phyloP scores from a whole-genome alignment of 1,140 invertebrate genomes.

The Heliconius eleuchia region DNA sequence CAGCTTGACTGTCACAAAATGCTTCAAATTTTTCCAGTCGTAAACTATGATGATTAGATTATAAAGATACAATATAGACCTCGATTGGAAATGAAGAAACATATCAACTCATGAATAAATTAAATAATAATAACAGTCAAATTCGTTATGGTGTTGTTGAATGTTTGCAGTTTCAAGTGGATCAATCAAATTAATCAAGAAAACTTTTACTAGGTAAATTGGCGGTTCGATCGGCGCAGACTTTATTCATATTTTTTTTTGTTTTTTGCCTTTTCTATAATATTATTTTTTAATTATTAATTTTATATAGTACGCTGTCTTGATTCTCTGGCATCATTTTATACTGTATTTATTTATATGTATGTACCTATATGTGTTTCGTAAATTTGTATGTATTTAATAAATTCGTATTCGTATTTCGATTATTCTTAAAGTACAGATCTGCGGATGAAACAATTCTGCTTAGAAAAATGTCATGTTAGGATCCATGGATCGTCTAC shows the following conservation, averaged over 20 bases:
- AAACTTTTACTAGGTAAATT: conserved; percentile 12
- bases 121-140: conserved; percentile 10
- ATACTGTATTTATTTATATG: no score
- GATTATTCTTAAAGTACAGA: no score
- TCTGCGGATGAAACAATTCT: no score
- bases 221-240: neutral
- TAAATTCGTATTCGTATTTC: no score
- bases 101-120: conserved; percentile 2
- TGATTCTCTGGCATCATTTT: no score
- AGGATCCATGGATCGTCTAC: no score
- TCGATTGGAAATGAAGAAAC: neutral
- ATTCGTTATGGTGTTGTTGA: conserved; percentile 5
- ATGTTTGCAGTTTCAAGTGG: conserved; percentile 12
- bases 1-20: neutral
- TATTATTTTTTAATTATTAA: no score
- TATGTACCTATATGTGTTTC: no score
- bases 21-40: neutral
- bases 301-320: no score
- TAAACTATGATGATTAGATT: neutral
- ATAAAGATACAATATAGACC: neutral
- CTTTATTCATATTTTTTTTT: neutral
- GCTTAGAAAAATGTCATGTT: no score
- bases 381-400: no score
- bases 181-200: neutral
- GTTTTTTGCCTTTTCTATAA: neutral